Evolutionary conservation across 2,113 vertebrate species (phyloP), one percentile per base, ranked within the genome.

Genomic region (Acrocephalus arundinaceus): DNA sequence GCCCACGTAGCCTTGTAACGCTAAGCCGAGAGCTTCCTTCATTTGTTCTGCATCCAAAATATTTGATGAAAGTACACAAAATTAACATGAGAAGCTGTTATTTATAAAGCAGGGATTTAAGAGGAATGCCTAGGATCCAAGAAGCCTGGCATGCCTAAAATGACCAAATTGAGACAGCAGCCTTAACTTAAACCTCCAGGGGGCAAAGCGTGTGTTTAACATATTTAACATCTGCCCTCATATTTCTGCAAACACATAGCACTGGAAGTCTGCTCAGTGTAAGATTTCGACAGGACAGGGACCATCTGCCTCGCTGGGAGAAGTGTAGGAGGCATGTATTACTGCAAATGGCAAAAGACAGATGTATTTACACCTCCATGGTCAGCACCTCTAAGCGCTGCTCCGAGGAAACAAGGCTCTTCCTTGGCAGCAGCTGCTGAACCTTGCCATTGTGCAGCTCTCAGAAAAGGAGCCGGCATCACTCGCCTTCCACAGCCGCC

Each of bases 331-430:
- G 94, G 95, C 96, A 43, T 95, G 97, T 79, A 97, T 94, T 93
- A 83, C 97, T 97, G 93, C 97, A 97, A 98, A 98, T 98, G 96
- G 98, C 97, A 97, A 96, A 97, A 97, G 97, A 97, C 98, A 98
- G 98, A 98, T 99, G 98, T 98, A 98, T 98, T 99, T 99, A 98
- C 98, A 99, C 98, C 98, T 99, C 98, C 97, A 76, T 98, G 98
- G 98, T 98, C 98, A 98, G 97, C 98, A 98, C 98, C 98, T 98
- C 97, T 88, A 95, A 99, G 98, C 98, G 80, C 89, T 62, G 96
- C 97, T 97, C 96, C 94, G 86, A 98, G 98, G 98, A 96, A 98
- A 96, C 97, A 95, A 81, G 90, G 91, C 93, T 97, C 94, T 51
- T 73, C 96, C 94, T 93, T 59, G 93, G 97, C 97, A 98, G 97